Base-by-base conservation (phyloP, 2,797 vertebrate genomes). In the Carapus acus region DNA sequence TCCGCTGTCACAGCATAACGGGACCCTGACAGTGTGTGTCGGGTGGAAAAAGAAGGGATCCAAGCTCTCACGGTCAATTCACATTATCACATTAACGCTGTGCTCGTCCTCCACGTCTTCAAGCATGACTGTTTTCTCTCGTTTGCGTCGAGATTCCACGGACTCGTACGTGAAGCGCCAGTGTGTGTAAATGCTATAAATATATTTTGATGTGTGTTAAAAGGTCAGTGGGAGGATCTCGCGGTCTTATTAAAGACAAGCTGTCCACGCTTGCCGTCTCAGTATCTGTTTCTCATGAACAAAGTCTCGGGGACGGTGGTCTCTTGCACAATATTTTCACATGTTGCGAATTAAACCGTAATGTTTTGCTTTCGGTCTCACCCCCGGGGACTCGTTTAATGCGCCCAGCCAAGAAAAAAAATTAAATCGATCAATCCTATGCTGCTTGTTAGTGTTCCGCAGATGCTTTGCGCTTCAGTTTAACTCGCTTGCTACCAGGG, bases 211-310 rank as follows among this genome's bases (percentile, higher is more conserved):
- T 74, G 76, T 81, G 78, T 41, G 54, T 78, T 76, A 31, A 56
- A 73, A 70, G 67, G 69, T 75, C 61, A 77, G 48, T 68, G 65
- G 63, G 70, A 79, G 54, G 43, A 56, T 68, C 62, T 65, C 34
- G 11, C 59, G 69, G 77, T 83, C 79, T 82, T 75, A 86, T 84
- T 85, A 88, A 88, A 85, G 74, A 77, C 62, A 15, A 74, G 49
- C 69, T 72, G 64, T 83, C 67, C 73, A 73, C n/a, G 65, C 74
- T 58, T 53, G 4, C 24, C 13, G 56, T 73, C 44, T 74, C 57
- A 17, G 58, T 3, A 12, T 64, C 15, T 14, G 3, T 71, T 58
- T 67, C n/a, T 50, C 14, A 1, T 46, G 6, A 44, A n/a, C 37
- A 21, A 34, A 33, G 29, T n/a, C 29, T 4, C 3, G 21, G 40